These are phyloP conservation scores for Streptopelia turtur DNA, from an alignment of 2,797 vertebrate species.

Conservation along the genomic window DNA sequence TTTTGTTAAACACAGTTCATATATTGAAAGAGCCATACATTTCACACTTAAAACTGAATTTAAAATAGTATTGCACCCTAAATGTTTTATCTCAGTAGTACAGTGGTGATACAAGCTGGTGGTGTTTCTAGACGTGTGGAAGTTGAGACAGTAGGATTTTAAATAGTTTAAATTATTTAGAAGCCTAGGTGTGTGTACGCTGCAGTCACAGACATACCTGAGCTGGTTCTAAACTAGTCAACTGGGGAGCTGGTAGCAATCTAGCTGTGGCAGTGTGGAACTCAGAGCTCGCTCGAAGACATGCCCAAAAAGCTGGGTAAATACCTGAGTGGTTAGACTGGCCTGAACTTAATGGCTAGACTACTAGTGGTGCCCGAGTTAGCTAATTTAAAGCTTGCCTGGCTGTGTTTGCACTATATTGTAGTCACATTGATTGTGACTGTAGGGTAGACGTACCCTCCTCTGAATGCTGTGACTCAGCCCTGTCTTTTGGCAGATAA, in stretches of 20 bases:
- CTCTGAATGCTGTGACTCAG: constrained; percentile 12
- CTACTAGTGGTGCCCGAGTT: not conserved
- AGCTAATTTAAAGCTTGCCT: not conserved
- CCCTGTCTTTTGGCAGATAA: not conserved
- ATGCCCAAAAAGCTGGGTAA: not conserved
- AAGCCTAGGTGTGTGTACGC: not conserved
- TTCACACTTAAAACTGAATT: not conserved
- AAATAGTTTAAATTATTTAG: not conserved
- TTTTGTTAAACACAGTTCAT: not conserved
- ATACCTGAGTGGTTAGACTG: not conserved
- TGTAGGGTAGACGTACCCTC: not conserved
- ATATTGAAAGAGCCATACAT: not conserved
- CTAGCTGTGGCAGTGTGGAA: not conserved
- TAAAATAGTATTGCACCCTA: not conserved
- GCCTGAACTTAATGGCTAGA: not conserved
- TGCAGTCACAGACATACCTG: constrained; percentile 2
- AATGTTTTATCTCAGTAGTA: not conserved
- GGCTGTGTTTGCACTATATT: not conserved
- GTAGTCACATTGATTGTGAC: not conserved
- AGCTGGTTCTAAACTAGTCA: constrained; percentile 2
- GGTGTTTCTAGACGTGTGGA: not conserved
- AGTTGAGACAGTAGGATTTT: not conserved
- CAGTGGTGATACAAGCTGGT: not conserved
- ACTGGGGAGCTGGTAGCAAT: not conserved
- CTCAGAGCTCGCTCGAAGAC: not conserved